These are phyloP conservation scores for Dendropsophus ebraccatus DNA, from an alignment of 2,113 vertebrate species.

Conservation along the genomic window DNA sequence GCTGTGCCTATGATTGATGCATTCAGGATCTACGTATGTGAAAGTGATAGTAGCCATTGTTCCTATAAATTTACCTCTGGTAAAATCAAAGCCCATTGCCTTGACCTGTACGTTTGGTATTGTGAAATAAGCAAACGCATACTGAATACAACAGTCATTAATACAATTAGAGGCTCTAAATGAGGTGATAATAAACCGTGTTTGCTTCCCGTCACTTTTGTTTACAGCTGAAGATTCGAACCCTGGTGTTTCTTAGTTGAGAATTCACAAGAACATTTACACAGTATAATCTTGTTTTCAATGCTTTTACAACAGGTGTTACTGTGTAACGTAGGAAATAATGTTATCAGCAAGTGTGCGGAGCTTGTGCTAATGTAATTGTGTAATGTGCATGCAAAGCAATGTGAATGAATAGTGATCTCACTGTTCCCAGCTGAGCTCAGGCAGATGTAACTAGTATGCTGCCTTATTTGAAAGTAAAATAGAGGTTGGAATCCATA, in stretches of 20 bases:
- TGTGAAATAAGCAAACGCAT: not conserved
- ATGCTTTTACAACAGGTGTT: slow-evolving; percentile 28
- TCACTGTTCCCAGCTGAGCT: not conserved
- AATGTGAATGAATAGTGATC: not conserved
- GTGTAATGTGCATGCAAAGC: slow-evolving; percentile 10
- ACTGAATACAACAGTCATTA: not conserved
- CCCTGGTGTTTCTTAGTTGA: not conserved
- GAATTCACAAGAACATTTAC: slow-evolving; percentile 6
- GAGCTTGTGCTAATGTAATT: slow-evolving; percentile 13
- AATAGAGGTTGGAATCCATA: not conserved
- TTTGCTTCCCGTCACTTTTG: not conserved
- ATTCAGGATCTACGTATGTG: not conserved
- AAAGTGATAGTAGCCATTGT: not conserved
- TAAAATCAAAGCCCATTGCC: not conserved
- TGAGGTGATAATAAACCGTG: not conserved
- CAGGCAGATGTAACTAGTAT: not conserved
- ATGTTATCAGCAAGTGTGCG: slow-evolving; percentile 27
- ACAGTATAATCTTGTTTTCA: slow-evolving; percentile 23
- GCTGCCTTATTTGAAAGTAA: not conserved
- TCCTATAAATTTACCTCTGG: not conserved
- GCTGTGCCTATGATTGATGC: not conserved
- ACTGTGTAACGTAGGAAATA: slow-evolving; percentile 38
- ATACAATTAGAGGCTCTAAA: slow-evolving; percentile 4
- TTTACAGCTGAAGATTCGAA: slow-evolving; percentile 20
- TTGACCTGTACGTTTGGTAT: not conserved